These are phyloP conservation scores for Poecilia picta DNA, from an alignment of 2,797 vertebrate genomes.

Conservation along the genomic window DNA sequence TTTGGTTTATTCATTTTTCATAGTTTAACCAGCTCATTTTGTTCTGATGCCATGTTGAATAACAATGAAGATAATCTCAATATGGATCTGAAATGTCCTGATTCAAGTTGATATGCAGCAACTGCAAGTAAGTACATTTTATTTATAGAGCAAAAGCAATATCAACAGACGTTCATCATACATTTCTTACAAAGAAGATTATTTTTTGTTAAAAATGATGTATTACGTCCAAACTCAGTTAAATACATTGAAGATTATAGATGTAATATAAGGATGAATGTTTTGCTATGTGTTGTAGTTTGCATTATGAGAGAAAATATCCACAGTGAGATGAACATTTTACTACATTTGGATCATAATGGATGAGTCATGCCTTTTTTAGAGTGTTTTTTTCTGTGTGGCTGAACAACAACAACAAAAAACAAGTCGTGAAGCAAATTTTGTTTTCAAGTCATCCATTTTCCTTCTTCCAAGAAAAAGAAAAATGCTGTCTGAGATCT, in stretches of 20 bases:
- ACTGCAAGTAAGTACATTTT: too few species aligned
- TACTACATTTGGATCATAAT: neutral
- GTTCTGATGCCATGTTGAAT: too few species aligned
- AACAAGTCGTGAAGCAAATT: conserved; percentile 43
- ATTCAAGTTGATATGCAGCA: too few species aligned
- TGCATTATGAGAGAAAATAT: neutral
- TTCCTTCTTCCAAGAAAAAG: conserved; percentile 24
- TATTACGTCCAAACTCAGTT: neutral
- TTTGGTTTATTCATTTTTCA: too few species aligned
- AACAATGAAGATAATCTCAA: too few species aligned
- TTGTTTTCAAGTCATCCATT: conserved; percentile 29
- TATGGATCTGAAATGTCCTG: too few species aligned
- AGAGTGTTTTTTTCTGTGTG: neutral
- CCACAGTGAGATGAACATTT: neutral
- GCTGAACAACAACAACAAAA: neutral
- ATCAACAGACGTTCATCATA: neutral
- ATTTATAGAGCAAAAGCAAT: too few species aligned
- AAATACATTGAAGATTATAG: neutral
- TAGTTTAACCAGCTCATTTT: too few species aligned
- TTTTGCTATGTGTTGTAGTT: neutral
- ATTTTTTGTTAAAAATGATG: neutral
- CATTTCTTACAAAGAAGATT: neutral
- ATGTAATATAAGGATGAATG: neutral
- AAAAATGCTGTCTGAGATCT: conserved; percentile 54
- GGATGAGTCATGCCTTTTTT: neutral